Percentiles rank a stretch among this genome's conserved stretches.
phyloP scores from a whole-genome alignment of 64 coral and sea anemone species.

The Actinia equina region DNA sequence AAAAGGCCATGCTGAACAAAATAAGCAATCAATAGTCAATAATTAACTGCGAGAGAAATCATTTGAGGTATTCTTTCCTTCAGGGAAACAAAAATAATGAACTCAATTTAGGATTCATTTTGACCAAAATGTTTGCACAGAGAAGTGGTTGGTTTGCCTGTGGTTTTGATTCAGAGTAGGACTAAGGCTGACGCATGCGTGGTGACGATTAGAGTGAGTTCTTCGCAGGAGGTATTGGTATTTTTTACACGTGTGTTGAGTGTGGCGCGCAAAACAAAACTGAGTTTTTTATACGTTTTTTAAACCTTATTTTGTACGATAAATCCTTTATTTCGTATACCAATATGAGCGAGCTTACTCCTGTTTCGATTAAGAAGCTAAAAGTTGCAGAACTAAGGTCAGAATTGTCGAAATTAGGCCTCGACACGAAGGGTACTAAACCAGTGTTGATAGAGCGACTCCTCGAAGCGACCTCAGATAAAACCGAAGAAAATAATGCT shows the following conservation, averaged over 20 bases:
- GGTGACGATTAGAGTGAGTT: conserved; percentile 3
- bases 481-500: conserved; percentile 32
- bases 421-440: conserved; percentile 94
- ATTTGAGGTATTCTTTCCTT: background rate
- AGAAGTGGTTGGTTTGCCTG: background rate
- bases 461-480: conserved; percentile 63
- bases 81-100: background rate
- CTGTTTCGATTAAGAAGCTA: conserved; percentile 91
- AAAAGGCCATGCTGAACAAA: background rate
- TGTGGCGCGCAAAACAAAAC: background rate
- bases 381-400: conserved; percentile 89
- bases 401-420: conserved; percentile 73
- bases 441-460: conserved; percentile 82
- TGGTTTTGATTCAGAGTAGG: background rate
- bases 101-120: background rate
- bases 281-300: background rate
- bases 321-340: background rate
- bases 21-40: background rate
- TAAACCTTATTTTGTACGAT: background rate
- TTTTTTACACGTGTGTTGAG: conserved; percentile 23
- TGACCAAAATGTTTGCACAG: too few relatives aligned
- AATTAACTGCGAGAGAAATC: background rate
- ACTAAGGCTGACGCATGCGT: conserved; percentile 48
- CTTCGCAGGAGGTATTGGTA: conserved; percentile 48
- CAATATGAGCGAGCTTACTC: conserved; percentile 96